Percentiles rank a stretch among this genome's conserved stretches.
phyloP scores from a whole-genome alignment of 2,113 vertebrate species.

The Ornithorhynchus anatinus region DNA sequence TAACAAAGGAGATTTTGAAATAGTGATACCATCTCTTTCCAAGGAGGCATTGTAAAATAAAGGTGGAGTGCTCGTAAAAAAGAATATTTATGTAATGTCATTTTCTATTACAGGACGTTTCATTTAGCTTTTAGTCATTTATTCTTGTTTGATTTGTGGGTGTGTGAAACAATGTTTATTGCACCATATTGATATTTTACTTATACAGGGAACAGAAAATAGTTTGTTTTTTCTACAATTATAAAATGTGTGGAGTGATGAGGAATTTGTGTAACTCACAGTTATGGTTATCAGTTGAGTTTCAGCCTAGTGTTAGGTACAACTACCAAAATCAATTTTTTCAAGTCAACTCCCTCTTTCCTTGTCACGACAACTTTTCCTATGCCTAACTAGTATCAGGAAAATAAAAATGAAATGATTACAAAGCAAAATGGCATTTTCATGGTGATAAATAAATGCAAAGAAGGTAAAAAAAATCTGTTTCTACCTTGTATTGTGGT shows the following conservation, averaged over 20 bases:
- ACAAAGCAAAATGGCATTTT: not conserved
- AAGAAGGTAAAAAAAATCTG: no score
- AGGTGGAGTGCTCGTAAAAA: not conserved
- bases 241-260: constrained; percentile 2
- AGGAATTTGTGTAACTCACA: not conserved
- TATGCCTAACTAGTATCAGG: not conserved
- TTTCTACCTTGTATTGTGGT: no score
- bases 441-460: not conserved
- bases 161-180: not conserved
- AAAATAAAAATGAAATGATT: not conserved
- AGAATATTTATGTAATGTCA: constrained; percentile 15
- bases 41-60: constrained; percentile 6
- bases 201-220: constrained; percentile 20
- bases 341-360: not conserved
- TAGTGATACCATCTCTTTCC: not conserved
- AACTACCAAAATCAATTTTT: constrained; percentile 18
- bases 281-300: not conserved
- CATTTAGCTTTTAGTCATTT: constrained; percentile 9
- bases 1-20: not conserved
- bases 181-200: not conserved
- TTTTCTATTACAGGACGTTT: constrained; percentile 13
- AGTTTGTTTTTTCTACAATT: constrained; percentile 16
- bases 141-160: not conserved
- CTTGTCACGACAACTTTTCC: not conserved
- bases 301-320: constrained; percentile 12